Evolutionary conservation across 2,888 invertebrate genomes (phyloP).

Genomic region (Synergus laeviventris): DNA sequence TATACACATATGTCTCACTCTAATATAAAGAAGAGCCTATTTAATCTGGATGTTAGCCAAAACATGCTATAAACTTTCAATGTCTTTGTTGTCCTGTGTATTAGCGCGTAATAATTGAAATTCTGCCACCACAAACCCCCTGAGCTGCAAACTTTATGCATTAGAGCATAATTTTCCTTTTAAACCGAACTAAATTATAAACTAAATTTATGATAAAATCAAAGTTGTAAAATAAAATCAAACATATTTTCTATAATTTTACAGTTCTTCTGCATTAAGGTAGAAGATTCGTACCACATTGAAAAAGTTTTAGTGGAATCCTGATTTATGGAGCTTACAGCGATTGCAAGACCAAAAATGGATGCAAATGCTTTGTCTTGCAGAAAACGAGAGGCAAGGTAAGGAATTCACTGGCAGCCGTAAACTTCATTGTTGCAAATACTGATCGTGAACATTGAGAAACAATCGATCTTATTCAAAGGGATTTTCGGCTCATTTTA

Average conservation of each 20-base stretch:
- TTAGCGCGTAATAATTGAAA: not conserved
- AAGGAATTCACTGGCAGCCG: not conserved
- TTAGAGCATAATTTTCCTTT: not conserved
- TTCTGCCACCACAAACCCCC: not conserved
- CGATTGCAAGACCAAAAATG: not conserved
- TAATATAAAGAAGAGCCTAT: not conserved
- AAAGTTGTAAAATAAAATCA: too few species aligned
- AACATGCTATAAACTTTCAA: not conserved
- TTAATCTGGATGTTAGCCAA: not conserved
- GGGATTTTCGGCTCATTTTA: too few species aligned
- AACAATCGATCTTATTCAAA: too few species aligned
- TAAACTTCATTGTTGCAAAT: too few species aligned
- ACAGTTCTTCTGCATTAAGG: not conserved
- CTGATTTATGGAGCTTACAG: constrained; percentile 16
- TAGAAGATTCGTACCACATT: not conserved
- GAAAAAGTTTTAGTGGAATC: constrained; percentile 32
- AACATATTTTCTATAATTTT: not conserved
- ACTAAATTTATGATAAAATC: too few species aligned
- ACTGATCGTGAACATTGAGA: too few species aligned
- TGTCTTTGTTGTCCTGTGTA: not conserved
- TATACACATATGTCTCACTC: not conserved
- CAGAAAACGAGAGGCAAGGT: not conserved
- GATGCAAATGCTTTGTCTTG: not conserved
- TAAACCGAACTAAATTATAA: not conserved
- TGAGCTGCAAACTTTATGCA: not conserved